Conservation (phyloP, 2,113 vertebrate species). For the Centropus unirufus region DNA sequence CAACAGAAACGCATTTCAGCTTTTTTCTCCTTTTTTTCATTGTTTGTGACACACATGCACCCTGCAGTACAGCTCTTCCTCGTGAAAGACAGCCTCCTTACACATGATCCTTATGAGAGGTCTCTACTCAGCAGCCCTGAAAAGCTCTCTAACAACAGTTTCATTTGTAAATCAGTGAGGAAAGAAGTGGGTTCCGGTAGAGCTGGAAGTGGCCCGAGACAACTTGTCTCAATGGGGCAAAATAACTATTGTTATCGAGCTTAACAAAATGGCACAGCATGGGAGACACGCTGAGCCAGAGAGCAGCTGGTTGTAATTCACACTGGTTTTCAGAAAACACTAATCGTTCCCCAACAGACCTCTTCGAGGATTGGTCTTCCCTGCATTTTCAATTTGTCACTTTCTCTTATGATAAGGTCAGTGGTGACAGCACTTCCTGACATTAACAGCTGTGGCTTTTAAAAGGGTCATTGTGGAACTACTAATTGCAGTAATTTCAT, state of each 20-base stretch:
- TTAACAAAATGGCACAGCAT: conserved; percentile 88
- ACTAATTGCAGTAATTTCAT: conserved; percentile 99
- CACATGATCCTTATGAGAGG: conserved; percentile 75
- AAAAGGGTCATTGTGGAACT: conserved; percentile 95
- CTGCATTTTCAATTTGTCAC: conserved; percentile 85
- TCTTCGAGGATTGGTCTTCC: conserved; percentile 85
- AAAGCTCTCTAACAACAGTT: conserved; percentile 74
- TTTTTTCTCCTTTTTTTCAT: background rate
- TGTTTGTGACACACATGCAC: background rate
- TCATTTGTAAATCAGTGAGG: conserved; percentile 76
- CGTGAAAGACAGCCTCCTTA: background rate
- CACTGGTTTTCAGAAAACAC: conserved; percentile 85
- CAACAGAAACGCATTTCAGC: background rate
- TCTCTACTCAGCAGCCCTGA: conserved; percentile 50
- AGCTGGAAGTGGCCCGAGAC: conserved; percentile 81
- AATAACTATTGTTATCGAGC: conserved; percentile 84
- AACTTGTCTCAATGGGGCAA: conserved; percentile 82
- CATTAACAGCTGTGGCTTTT: conserved; percentile 98
- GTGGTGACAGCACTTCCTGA: conserved; percentile 91
- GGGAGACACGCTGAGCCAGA: conserved; percentile 77
- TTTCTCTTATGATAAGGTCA: conserved; percentile 91
- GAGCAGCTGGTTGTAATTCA: conserved; percentile 88
- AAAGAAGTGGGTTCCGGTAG: conserved; percentile 76
- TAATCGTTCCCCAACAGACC: conserved; percentile 82
- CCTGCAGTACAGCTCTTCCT: conserved; percentile 26